These are phyloP conservation scores for Liasis olivaceus DNA, from an alignment of 2,797 vertebrate species.

Conservation along the genomic window DNA sequence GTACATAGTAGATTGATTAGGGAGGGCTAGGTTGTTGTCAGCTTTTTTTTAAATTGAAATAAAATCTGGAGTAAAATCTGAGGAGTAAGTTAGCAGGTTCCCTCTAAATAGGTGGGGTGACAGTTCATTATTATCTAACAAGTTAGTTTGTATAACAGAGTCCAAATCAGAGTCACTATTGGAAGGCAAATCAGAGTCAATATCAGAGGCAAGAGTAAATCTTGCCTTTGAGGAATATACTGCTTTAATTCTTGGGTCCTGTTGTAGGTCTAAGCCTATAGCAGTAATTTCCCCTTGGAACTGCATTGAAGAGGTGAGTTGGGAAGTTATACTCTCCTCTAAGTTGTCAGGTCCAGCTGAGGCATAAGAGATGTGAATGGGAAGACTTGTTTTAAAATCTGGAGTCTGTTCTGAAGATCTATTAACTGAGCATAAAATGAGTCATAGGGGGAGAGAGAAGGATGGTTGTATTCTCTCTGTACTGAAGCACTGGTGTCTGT, in stretches of 20 bases:
- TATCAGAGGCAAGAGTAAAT: background rate
- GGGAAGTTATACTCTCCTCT: background rate
- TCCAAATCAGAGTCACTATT: background rate
- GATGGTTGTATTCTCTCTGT: background rate
- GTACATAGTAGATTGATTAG: background rate
- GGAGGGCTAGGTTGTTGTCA: background rate
- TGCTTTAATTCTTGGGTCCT: background rate
- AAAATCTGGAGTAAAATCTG: background rate
- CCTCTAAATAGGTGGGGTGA: background rate
- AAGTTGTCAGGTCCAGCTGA: background rate
- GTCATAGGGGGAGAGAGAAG: background rate
- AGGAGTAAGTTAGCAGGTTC: background rate
- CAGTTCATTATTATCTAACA: background rate
- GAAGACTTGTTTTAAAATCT: background rate
- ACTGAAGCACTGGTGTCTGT: background rate
- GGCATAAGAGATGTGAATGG: background rate
- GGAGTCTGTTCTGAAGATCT: background rate
- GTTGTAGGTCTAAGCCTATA: background rate
- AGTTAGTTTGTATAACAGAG: background rate
- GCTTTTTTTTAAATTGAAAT: background rate
- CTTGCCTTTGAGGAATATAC: background rate
- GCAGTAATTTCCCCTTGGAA: background rate
- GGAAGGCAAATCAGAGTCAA: background rate
- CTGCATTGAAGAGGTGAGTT: background rate
- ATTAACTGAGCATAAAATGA: background rate